phyloP scores from a whole-genome alignment of 2,113 vertebrate genomes.

The Gymnogyps californianus region DNA sequence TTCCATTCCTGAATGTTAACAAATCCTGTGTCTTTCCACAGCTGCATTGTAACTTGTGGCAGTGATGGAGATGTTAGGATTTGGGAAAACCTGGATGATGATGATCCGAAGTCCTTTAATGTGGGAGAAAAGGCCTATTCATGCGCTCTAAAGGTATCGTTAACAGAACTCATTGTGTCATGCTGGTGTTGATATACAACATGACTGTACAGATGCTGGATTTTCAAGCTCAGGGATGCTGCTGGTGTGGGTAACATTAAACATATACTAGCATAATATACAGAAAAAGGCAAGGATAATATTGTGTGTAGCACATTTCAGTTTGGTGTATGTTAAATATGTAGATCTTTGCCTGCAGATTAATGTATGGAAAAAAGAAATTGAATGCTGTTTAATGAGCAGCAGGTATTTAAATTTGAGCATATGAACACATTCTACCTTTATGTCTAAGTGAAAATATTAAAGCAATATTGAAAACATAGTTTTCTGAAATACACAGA shows the following conservation, averaged over 20 bases:
- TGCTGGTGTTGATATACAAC: neutral
- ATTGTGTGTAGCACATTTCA: neutral
- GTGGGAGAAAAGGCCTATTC: constrained; percentile 94
- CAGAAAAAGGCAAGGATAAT: neutral
- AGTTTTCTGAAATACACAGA: neutral
- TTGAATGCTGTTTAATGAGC: neutral
- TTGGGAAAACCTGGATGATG: constrained; percentile 93
- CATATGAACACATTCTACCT: neutral
- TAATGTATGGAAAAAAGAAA: neutral
- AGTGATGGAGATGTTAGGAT: constrained; percentile 94
- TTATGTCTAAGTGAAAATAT: neutral
- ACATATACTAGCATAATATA: neutral
- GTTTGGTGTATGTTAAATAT: neutral
- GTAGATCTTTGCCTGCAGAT: neutral
- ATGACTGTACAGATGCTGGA: neutral
- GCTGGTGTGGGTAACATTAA: neutral
- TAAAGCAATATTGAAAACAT: neutral
- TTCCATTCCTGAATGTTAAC: neutral
- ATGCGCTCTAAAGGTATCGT: constrained; percentile 83
- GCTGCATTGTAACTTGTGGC: constrained; percentile 91
- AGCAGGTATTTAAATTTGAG: neutral
- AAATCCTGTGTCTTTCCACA: constrained; percentile 48
- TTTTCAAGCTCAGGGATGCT: neutral
- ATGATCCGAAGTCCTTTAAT: constrained; percentile 92
- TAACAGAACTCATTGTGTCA: neutral